Conservation (phyloP, 2,888 invertebrate species). For the Standfussiana lucernea region DNA sequence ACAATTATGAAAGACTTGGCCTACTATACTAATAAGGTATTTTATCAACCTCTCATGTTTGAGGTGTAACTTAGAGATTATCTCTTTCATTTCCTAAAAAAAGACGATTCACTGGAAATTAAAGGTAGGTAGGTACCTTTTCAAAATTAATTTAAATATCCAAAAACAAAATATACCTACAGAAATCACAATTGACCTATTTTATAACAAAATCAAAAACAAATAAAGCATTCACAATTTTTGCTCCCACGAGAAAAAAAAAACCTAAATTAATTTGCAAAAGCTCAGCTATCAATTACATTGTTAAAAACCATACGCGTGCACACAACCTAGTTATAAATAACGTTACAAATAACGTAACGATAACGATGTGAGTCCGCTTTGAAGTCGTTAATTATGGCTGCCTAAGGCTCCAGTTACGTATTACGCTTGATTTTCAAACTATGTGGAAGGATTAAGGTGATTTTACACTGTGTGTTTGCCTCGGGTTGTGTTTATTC, state of each 20-base stretch:
- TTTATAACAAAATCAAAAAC: neutral
- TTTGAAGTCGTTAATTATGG: slow-evolving; percentile 70
- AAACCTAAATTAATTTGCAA: slow-evolving; percentile 38
- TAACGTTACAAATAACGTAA: slow-evolving; percentile 37
- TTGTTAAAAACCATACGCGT: slow-evolving; percentile 63
- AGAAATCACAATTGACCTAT: slow-evolving; percentile 3
- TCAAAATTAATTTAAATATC: neutral
- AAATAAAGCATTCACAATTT: neutral
- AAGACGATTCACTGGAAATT: too few species aligned
- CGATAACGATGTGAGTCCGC: slow-evolving; percentile 50
- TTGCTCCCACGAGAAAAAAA: neutral
- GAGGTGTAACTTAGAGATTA: too few species aligned
- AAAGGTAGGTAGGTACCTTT: too few species aligned
- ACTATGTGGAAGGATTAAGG: slow-evolving; percentile 33
- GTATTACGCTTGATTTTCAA: slow-evolving; percentile 56
- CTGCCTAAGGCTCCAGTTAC: slow-evolving; percentile 60
- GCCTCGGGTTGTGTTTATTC: neutral
- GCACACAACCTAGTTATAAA: slow-evolving; percentile 49
- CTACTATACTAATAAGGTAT: too few species aligned
- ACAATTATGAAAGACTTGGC: neutral
- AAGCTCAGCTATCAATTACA: slow-evolving; percentile 65
- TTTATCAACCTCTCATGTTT: too few species aligned
- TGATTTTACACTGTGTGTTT: slow-evolving; percentile 9
- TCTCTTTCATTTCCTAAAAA: too few species aligned
- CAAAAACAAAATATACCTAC: neutral